Evolutionary conservation across 37 sponge, comb jelly and placozoan species (phyloP).

Genomic region (Eunapius fragilis): DNA sequence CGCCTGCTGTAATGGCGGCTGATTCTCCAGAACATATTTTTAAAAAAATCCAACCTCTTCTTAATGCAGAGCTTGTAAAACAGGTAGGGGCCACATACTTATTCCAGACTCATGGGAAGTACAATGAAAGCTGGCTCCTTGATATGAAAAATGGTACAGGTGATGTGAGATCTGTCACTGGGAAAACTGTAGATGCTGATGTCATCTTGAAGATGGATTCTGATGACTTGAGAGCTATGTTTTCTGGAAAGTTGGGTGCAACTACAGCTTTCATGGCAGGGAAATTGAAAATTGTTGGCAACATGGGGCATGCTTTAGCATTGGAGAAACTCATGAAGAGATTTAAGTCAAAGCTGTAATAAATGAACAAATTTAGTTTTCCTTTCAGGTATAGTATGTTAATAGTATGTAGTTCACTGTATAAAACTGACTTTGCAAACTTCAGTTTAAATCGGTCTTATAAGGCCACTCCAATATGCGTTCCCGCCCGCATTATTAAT

Average conservation of each 20-base stretch:
- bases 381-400: too few relatives aligned
- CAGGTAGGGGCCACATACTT: slow-evolving; percentile 62
- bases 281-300: slow-evolving; percentile 92
- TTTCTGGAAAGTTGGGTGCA: slow-evolving; percentile 79
- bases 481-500: too few relatives aligned
- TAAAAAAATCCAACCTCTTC: slow-evolving; percentile 32
- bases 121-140: slow-evolving; percentile 66
- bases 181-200: slow-evolving; percentile 61
- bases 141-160: slow-evolving; percentile 88
- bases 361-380: not conserved
- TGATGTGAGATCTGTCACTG: slow-evolving; percentile 29
- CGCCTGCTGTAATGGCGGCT: not conserved
- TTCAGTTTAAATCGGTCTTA: too few relatives aligned
- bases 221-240: slow-evolving; percentile 82
- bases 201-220: slow-evolving; percentile 77
- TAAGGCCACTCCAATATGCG: not conserved
- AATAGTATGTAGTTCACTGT: too few relatives aligned
- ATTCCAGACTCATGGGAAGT: slow-evolving; percentile 65
- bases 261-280: slow-evolving; percentile 94
- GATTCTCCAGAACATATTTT: slow-evolving; percentile 71
- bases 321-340: slow-evolving; percentile 87
- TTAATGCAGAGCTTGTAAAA: slow-evolving; percentile 57
- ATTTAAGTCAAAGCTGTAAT: slow-evolving; percentile 82
- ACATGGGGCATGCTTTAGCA: slow-evolving; percentile 86
- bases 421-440: too few relatives aligned